phyloP scores from a whole-genome alignment of 2,888 invertebrate species.

The Pomacea canaliculata region DNA sequence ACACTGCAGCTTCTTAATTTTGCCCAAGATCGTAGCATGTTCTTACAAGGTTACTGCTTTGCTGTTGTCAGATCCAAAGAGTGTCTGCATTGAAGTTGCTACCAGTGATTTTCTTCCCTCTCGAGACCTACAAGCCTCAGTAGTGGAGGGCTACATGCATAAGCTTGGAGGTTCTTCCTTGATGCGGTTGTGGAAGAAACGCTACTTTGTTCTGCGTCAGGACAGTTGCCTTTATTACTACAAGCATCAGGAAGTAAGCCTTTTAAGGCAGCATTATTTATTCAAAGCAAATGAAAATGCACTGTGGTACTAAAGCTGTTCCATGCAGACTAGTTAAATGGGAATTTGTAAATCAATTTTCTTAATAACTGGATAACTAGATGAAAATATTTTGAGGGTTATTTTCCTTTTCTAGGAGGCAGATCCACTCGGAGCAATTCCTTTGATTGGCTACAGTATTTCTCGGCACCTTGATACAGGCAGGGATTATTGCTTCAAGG shows the following conservation, averaged over 20 bases:
- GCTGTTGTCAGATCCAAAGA: constrained; percentile 75
- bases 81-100: constrained; percentile 88
- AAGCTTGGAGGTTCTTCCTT: constrained; percentile 56
- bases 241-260: not conserved
- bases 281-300: not conserved
- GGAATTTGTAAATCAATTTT: too few relatives aligned
- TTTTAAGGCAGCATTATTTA: not conserved
- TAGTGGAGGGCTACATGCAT: constrained; percentile 60
- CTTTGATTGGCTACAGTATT: constrained; percentile 86
- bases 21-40: too few relatives aligned
- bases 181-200: constrained; percentile 79
- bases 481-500: constrained; percentile 67
- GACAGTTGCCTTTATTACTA: constrained; percentile 94
- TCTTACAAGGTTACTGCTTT: too few relatives aligned
- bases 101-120: constrained; percentile 48
- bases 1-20: too few relatives aligned
- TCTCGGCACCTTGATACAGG: constrained; percentile 74
- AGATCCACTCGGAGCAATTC: constrained; percentile 88
- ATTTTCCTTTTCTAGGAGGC: constrained; percentile 47
- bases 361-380: too few relatives aligned
- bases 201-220: constrained; percentile 91
- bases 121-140: constrained; percentile 54
- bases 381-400: not conserved
- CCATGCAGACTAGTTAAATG: too few relatives aligned
- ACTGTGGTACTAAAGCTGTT: too few relatives aligned